A percentile compares a stretch with the other conserved stretches of the same genome.
phyloP scores from a whole-genome alignment of 2,888 invertebrate species.

The Unio delphinus region DNA sequence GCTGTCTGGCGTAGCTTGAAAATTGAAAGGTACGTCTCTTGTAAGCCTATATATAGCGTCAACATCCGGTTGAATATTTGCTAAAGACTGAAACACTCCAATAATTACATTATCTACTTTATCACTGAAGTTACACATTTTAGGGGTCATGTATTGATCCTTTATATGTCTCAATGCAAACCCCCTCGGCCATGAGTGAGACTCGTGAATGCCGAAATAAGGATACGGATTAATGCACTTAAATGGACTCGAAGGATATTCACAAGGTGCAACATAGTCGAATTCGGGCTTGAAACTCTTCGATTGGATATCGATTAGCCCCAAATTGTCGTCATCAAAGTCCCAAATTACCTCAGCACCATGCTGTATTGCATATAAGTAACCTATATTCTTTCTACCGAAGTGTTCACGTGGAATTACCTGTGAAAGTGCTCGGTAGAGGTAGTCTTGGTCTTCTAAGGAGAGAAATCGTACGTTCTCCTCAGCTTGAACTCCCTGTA shows the following conservation, averaged over 20 bases:
- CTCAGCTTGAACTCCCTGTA: no score
- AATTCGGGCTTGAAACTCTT: no score
- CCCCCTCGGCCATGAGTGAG: conserved; percentile 16
- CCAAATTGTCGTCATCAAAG: conserved; percentile 18
- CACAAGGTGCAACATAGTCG: no score
- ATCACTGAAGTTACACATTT: neutral
- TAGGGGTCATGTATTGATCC: neutral
- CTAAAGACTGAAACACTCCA: conserved; percentile 17
- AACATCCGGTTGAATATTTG: conserved; percentile 20
- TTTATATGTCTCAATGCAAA: conserved; percentile 12
- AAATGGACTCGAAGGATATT: neutral
- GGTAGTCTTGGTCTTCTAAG: conserved; percentile 3
- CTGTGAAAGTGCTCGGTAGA: conserved; percentile 7
- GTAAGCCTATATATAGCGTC: conserved; percentile 22
- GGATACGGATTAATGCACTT: conserved; percentile 17
- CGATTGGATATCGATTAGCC: neutral
- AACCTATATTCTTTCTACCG: conserved; percentile 22
- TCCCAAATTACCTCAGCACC: conserved; percentile 18
- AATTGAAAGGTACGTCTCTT: conserved; percentile 14
- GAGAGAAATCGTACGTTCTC: conserved; percentile 4
- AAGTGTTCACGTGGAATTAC: conserved; percentile 9
- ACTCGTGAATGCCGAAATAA: conserved; percentile 11
- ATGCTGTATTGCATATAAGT: conserved; percentile 17
- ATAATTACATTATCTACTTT: neutral
- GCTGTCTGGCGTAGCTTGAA: conserved; percentile 4